Evolutionary conservation across 2,888 invertebrate species (phyloP).

Genomic region (Drosophila trichaetosa): DNA sequence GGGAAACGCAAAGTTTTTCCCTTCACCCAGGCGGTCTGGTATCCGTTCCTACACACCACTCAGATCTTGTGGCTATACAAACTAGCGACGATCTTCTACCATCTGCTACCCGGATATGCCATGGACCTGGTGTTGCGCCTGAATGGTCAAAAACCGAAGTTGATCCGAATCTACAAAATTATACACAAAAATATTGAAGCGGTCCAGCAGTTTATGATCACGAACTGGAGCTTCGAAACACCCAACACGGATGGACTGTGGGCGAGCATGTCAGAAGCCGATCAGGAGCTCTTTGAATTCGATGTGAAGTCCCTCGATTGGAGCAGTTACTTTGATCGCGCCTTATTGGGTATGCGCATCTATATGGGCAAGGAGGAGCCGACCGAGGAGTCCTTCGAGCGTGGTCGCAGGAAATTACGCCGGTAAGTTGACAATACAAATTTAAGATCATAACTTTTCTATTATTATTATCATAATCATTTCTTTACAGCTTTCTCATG

Average conservation of each 20-base stretch:
- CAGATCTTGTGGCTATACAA: slow-evolving; percentile 83
- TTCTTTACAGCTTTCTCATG: slow-evolving; percentile 61
- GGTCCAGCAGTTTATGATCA: slow-evolving; percentile 89
- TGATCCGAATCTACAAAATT: slow-evolving; percentile 91
- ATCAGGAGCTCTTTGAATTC: slow-evolving; percentile 89
- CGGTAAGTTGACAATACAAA: slow-evolving; percentile 85
- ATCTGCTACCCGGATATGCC: slow-evolving; percentile 88
- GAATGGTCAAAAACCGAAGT: slow-evolving; percentile 72
- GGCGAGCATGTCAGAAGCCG: slow-evolving; percentile 83
- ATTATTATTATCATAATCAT: not conserved
- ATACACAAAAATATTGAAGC: slow-evolving; percentile 91
- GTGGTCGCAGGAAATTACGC: slow-evolving; percentile 87
- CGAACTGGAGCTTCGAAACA: slow-evolving; percentile 90
- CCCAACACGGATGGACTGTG: slow-evolving; percentile 86
- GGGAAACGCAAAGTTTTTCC: slow-evolving; percentile 84
- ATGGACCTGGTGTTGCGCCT: slow-evolving; percentile 85
- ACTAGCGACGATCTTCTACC: slow-evolving; percentile 87
- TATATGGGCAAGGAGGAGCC: slow-evolving; percentile 92
- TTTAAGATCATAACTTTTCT: not conserved
- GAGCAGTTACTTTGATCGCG: slow-evolving; percentile 85
- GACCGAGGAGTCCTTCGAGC: slow-evolving; percentile 86
- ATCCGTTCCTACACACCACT: slow-evolving; percentile 86
- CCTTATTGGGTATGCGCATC: slow-evolving; percentile 90
- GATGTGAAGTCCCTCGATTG: slow-evolving; percentile 90
- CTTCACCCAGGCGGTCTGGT: slow-evolving; percentile 89